These are phyloP conservation scores for Euthynnus affinis DNA, from an alignment of 2,797 vertebrate genomes.

Conservation along the genomic window DNA sequence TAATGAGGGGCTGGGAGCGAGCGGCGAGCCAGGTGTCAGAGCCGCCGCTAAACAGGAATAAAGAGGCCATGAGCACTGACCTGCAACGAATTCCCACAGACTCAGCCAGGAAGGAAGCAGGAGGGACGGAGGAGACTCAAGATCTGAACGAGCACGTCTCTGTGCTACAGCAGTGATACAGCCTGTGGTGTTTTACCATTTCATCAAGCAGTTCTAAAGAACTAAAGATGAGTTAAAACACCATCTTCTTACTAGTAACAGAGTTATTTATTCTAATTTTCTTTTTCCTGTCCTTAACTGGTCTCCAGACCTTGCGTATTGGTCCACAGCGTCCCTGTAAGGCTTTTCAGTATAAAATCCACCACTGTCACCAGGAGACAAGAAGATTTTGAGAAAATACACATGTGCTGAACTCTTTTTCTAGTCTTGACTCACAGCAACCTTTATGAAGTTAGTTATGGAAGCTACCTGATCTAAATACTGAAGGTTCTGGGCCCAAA, in stretches of 20 bases:
- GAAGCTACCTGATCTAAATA: too few species aligned
- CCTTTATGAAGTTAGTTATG: too few species aligned
- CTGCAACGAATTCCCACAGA: slow-evolving; percentile 61
- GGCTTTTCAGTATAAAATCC: too few species aligned
- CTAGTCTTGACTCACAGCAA: too few species aligned
- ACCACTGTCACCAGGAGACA: too few species aligned
- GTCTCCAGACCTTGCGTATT: too few species aligned
- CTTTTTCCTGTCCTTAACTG: background rate
- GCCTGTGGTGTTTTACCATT: background rate
- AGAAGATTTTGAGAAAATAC: too few species aligned
- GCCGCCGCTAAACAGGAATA: slow-evolving; percentile 63
- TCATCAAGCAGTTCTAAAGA: background rate
- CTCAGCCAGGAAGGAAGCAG: slow-evolving; percentile 52
- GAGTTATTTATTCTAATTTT: background rate
- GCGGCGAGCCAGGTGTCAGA: slow-evolving; percentile 70
- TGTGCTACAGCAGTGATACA: background rate
- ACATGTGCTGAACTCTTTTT: too few species aligned
- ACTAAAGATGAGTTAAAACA: background rate
- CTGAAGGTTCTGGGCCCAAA: too few species aligned
- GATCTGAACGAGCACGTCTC: background rate
- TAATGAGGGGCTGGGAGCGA: slow-evolving; percentile 73
- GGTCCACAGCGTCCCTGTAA: too few species aligned
- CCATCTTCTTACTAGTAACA: too few species aligned
- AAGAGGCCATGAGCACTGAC: slow-evolving; percentile 71
- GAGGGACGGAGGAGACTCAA: background rate